Base-by-base conservation (phyloP, 2,888 invertebrate genomes). In the Siphonodentalium dalli region DNA sequence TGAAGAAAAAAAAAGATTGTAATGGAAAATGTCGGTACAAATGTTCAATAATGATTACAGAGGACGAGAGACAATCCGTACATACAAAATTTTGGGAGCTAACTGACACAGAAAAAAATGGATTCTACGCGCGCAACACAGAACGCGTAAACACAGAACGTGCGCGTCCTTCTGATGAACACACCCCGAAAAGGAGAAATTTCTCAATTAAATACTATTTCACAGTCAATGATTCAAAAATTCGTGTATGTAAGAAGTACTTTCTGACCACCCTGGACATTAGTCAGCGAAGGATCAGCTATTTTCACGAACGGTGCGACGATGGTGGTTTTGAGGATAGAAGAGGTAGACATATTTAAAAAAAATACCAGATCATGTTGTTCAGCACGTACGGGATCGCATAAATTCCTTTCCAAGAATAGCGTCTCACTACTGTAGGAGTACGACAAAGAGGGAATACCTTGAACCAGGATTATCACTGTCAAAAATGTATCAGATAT, bases 211-310 rank as follows among this genome's bases (percentile, higher is more conserved):
- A 53, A 26, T 56, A 55, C 23, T 43, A 27, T 35, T 26, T 57
- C 6, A 6, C 7, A 6, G 49, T 39, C 37, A 31, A 20, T n/a
- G 9, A 33, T 5, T 39, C 40, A 9, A 49, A 47, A 35, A 20
- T 38, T 2, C 18, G 56, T 21, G 56, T 60, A 5, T 60, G 56
- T 34, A 53, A 54, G 46, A 29, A 39, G n/a, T 60, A 54, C 15
- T 56, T 50, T 43, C n/a, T 51, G 20, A 31, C 33, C 6, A 60
- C 60, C 1, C 33, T 57, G n/a, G 48, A 51, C 31, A 61, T 61
- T 1, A 55, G 55, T 46, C 35, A 20, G 15, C 44, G 41, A 20
- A 7, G 46, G 8, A 45, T 61, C 9, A 29, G 51, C 24, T 52
- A 47, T 21, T 54, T 38, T 29, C 31, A 46, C 27, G 44, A 41